Conservation (phyloP, 2,797 vertebrate species). For the Merluccius polli region DNA sequence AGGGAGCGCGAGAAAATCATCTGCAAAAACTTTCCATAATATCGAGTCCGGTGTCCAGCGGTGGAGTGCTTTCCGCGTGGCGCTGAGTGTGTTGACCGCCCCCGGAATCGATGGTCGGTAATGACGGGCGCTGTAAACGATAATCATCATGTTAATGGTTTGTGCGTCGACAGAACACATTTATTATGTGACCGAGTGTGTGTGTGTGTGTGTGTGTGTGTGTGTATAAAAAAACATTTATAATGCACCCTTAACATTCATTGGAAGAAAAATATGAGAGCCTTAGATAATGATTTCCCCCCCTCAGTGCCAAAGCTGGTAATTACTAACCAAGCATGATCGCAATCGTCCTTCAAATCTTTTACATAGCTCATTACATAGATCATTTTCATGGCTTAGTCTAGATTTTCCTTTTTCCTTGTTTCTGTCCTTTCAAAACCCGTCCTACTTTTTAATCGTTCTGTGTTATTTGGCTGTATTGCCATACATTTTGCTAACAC, state of each 20-base stretch:
- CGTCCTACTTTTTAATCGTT: not conserved
- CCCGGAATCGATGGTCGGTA: slow-evolving; percentile 21
- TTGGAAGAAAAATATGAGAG: not conserved
- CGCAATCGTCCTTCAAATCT: not conserved
- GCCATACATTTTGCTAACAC: not conserved
- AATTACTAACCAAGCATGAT: not conserved
- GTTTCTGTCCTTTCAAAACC: not conserved
- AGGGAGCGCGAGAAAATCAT: slow-evolving; percentile 6
- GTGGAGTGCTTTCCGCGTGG: not conserved
- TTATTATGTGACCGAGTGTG: not conserved
- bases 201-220: not conserved
- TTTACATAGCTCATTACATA: not conserved
- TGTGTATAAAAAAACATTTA: no score
- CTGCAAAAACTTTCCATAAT: slow-evolving; percentile 20
- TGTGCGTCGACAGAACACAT: slow-evolving; percentile 7
- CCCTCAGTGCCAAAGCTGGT: not conserved
- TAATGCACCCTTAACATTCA: not conserved
- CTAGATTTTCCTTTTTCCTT: not conserved
- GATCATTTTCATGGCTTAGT: not conserved
- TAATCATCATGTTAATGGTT: slow-evolving; percentile 11
- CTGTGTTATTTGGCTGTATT: not conserved
- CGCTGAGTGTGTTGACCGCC: slow-evolving; percentile 13
- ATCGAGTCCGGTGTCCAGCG: slow-evolving; percentile 31
- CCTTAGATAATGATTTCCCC: not conserved
- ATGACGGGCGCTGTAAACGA: slow-evolving; percentile 20